Conservation (phyloP, 2,797 vertebrate genomes). For the Acropternis orthonyx region DNA sequence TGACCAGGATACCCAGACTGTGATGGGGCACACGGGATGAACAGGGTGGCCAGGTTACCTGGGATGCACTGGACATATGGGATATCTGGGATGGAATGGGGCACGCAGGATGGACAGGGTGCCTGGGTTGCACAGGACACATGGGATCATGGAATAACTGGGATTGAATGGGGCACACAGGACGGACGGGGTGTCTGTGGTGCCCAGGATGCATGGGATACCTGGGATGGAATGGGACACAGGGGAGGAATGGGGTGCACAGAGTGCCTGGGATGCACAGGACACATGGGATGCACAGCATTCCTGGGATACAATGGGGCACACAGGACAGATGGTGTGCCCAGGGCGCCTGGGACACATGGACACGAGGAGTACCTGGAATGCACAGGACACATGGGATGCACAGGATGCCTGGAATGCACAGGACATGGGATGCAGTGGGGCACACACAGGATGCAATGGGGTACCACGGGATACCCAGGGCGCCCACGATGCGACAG, state of each 20-base stretch:
- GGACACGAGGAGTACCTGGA: background rate
- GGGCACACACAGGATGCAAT: too few species aligned
- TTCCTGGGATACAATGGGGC: too few species aligned
- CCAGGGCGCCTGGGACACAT: too few species aligned
- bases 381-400: background rate
- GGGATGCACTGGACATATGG: fast-evolving
- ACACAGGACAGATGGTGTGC: too few species aligned
- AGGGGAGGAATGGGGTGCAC: too few species aligned
- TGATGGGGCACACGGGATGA: fast-evolving
- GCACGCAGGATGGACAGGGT: too few species aligned
- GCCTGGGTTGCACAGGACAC: background rate
- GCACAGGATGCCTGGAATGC: background rate
- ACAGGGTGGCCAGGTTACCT: fast-evolving
- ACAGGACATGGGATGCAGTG: fast-evolving
- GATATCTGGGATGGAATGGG: background rate
- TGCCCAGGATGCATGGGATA: background rate
- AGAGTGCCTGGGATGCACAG: too few species aligned
- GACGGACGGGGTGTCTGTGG: fast-evolving
- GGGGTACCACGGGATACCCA: fast-evolving
- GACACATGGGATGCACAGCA: too few species aligned
- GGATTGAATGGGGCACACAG: background rate
- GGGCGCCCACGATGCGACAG: fast-evolving
- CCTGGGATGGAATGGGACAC: background rate
- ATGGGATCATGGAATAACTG: too few species aligned
- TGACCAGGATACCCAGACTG: too few species aligned